Conservation (phyloP, 2,113 vertebrate genomes). For the Urocynchramus pylzowi region DNA sequence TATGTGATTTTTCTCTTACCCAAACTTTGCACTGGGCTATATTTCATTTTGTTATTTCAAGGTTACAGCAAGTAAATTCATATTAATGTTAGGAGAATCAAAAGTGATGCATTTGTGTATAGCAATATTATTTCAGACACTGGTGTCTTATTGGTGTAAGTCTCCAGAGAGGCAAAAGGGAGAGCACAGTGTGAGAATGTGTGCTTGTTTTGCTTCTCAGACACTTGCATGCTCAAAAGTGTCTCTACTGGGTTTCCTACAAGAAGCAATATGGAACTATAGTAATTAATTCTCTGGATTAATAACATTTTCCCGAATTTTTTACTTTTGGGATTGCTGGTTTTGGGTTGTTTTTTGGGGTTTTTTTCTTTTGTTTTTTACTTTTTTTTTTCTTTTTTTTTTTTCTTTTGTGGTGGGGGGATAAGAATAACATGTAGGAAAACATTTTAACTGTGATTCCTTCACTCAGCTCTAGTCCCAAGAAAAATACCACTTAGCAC, state of each 20-base stretch:
- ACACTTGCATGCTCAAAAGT: neutral
- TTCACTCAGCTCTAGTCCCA: neutral
- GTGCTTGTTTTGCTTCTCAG: neutral
- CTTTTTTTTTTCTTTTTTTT: neutral
- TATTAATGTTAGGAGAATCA: neutral
- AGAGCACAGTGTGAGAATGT: neutral
- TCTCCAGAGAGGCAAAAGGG: neutral
- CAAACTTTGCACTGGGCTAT: neutral
- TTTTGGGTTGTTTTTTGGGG: neutral
- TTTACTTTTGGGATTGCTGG: neutral
- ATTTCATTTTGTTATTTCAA: neutral
- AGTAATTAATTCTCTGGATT: neutral
- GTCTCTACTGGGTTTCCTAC: neutral
- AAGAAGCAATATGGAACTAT: neutral
- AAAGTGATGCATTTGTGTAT: neutral
- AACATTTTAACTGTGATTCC: neutral
- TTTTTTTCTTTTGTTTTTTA: too few relatives aligned
- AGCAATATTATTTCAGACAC: neutral
- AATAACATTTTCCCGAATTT: neutral
- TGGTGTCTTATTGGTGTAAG: neutral
- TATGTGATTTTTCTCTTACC: neutral
- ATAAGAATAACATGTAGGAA: neutral
- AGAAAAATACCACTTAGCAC: neutral
- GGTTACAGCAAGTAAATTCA: neutral
- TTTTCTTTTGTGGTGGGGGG: rapidly evolving